Percentiles rank a stretch among this genome's conserved stretches.
Evolutionary conservation across 2,888 invertebrate genomes (phyloP).

Genomic region (Philonicus albiceps): DNA sequence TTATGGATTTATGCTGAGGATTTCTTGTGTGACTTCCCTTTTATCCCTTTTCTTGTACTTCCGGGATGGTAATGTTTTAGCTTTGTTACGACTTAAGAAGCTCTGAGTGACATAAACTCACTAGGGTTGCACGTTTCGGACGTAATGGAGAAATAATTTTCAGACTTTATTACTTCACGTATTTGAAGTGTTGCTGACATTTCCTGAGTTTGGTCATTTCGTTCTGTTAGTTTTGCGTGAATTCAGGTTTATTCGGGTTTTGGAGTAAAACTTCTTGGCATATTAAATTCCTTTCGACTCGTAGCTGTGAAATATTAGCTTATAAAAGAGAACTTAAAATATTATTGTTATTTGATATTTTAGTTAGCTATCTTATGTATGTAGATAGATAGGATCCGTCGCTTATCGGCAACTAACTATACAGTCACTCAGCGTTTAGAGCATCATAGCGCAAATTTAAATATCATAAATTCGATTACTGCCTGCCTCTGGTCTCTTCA

Average conservation of each 20-base stretch:
- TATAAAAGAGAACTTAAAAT: neutral
- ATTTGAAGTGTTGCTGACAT: neutral
- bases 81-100: neutral
- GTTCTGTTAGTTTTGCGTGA: neutral
- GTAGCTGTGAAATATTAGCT: neutral
- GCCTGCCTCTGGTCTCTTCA: too few species aligned
- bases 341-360: neutral
- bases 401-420: too few species aligned
- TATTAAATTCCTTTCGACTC: neutral
- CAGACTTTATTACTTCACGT: neutral
- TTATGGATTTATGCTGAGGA: neutral
- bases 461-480: too few species aligned
- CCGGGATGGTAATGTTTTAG: neutral
- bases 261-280: neutral
- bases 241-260: neutral
- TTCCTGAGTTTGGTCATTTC: neutral
- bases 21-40: neutral
- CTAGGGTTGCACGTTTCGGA: neutral
- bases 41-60: neutral
- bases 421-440: too few species aligned
- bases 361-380: neutral
- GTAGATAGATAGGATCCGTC: too few species aligned
- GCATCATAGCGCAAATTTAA: too few species aligned
- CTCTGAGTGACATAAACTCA: neutral
- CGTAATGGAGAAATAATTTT: neutral